Percentiles rank a stretch among this genome's conserved stretches.
phyloP scores from a whole-genome alignment of 2,797 vertebrate species.

The Hapalemur alaotrensis region DNA sequence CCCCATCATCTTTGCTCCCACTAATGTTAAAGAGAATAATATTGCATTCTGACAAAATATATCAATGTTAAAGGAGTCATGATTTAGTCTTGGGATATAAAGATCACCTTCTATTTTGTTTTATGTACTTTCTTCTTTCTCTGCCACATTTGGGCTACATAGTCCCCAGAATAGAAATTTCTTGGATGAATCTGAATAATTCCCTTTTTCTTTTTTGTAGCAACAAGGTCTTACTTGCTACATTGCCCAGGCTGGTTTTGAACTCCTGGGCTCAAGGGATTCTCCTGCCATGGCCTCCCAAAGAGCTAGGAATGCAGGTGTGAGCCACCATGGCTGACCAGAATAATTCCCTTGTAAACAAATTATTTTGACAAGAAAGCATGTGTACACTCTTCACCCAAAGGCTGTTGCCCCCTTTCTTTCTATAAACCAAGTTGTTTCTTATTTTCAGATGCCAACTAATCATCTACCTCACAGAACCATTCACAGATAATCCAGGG shows the following conservation, averaged over 20 bases:
- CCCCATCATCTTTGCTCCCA: not conserved
- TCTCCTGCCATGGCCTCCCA: not conserved
- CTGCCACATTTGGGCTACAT: not conserved
- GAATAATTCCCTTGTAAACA: not conserved
- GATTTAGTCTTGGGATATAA: not conserved
- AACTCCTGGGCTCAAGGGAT: not conserved
- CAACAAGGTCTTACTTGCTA: not conserved
- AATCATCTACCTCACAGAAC: not conserved
- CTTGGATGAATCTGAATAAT: not conserved
- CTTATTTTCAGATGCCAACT: not conserved
- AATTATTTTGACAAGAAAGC: conserved; percentile 12
- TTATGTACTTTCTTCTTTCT: not conserved
- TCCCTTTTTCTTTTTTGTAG: not conserved
- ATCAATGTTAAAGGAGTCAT: not conserved
- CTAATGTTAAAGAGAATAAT: conserved; percentile 4
- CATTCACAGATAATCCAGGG: not conserved
- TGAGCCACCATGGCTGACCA: not conserved
- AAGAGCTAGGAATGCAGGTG: not conserved
- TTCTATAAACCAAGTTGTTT: not conserved
- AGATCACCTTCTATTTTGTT: not conserved
- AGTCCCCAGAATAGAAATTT: not conserved
- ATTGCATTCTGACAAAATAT: conserved; percentile 16
- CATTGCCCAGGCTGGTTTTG: not conserved
- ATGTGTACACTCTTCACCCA: not conserved
- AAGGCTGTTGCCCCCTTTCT: not conserved